These are phyloP conservation scores for Epizoanthus ramosus DNA, from an alignment of 92 coral and sea anemone species.

Conservation along the genomic window DNA sequence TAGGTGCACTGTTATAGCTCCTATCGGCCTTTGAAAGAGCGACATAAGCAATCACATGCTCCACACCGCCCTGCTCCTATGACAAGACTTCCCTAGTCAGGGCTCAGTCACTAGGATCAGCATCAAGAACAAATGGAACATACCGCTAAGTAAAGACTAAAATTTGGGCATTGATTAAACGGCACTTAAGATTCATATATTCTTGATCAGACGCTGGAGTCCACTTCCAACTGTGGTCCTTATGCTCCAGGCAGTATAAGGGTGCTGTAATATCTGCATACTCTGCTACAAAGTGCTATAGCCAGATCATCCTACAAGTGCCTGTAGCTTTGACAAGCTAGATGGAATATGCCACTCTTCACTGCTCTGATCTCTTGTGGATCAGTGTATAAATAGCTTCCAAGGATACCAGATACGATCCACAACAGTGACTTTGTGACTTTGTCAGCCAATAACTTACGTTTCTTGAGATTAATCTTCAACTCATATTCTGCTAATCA, in stretches of 20 bases:
- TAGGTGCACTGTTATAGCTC: constrained; percentile 20
- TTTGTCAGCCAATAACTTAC: constrained; percentile 39
- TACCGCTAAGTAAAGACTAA: constrained; percentile 14
- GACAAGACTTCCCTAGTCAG: constrained; percentile 36
- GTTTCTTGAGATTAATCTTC: constrained; percentile 40
- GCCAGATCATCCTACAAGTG: constrained; percentile 34
- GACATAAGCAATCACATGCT: too few relatives aligned
- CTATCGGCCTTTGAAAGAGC: constrained; percentile 9
- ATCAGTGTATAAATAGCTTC: constrained; percentile 38
- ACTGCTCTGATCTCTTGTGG: constrained; percentile 40
- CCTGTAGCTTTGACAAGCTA: constrained; percentile 13
- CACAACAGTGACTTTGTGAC: constrained; percentile 21
- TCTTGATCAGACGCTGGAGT: constrained; percentile 41
- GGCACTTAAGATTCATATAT: constrained; percentile 9
- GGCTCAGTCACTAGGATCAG: constrained; percentile 42
- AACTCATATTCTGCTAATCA: constrained; percentile 31
- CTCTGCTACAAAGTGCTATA: constrained; percentile 52
- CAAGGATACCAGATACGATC: constrained; percentile 28
- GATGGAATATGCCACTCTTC: constrained; percentile 24
- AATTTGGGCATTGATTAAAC: constrained; percentile 33
- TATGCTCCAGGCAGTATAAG: constrained; percentile 5
- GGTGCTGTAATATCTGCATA: constrained; percentile 45
- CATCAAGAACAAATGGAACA: constrained; percentile 40
- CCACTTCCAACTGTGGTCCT: constrained; percentile 17
- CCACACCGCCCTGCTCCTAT: not conserved